Evolutionary conservation across 2,888 invertebrate species (phyloP).

Genomic region (Bruchidius siliquastri): DNA sequence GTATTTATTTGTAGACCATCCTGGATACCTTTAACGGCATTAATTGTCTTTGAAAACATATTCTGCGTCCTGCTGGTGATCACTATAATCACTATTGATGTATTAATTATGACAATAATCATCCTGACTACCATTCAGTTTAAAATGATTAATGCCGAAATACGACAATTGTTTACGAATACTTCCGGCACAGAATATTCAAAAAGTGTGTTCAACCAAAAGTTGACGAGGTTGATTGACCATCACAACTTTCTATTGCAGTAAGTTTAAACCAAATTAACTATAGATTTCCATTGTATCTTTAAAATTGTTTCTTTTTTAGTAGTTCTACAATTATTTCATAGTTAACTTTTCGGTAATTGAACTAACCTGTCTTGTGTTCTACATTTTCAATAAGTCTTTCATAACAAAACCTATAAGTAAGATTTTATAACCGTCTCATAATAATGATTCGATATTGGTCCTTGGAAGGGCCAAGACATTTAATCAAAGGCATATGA

Average conservation of each 20-base stretch:
- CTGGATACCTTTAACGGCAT: not conserved
- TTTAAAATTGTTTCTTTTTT: too few relatives aligned
- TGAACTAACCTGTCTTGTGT: too few relatives aligned
- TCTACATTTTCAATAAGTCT: too few relatives aligned
- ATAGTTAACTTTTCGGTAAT: too few relatives aligned
- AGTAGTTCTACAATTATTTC: too few relatives aligned
- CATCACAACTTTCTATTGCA: not conserved
- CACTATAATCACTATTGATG: conserved; percentile 1
- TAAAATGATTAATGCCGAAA: not conserved
- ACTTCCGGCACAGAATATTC: not conserved
- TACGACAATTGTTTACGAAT: not conserved
- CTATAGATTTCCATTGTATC: too few relatives aligned
- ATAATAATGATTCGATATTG: too few relatives aligned
- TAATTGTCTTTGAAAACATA: not conserved
- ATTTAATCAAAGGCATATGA: too few relatives aligned
- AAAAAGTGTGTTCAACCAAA: not conserved
- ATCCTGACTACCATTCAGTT: not conserved
- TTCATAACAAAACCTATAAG: too few relatives aligned
- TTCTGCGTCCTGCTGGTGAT: not conserved
- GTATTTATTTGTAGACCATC: not conserved
- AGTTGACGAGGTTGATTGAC: not conserved
- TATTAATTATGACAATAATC: not conserved
- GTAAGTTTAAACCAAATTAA: not conserved
- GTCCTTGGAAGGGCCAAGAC: too few relatives aligned
- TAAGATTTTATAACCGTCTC: too few relatives aligned